Conservation (phyloP, 2,113 vertebrate species). For the Apistogramma diplotaenia region DNA sequence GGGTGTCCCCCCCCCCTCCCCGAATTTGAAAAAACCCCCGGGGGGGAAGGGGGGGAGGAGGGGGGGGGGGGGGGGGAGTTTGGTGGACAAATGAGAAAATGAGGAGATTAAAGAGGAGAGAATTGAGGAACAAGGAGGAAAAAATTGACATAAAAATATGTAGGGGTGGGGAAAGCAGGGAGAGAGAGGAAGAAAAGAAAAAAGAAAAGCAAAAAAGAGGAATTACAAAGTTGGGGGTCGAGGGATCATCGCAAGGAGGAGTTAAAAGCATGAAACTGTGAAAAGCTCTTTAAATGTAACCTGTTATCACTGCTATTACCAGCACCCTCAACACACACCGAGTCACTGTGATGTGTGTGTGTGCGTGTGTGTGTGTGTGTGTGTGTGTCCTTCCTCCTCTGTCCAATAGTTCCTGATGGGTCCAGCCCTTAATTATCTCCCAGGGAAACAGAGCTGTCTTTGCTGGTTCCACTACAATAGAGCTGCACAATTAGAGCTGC, state of each 20-base stretch:
- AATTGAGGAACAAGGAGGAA: constrained; percentile 11
- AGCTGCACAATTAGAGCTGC: constrained; percentile 74
- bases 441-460: constrained; percentile 75
- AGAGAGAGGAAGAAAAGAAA: neutral
- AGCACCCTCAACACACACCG: constrained; percentile 38
- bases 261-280: constrained; percentile 53
- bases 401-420: constrained; percentile 72
- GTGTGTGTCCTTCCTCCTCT: constrained; percentile 51
- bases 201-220: neutral
- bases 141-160: neutral
- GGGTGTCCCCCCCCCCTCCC: constrained; percentile 79
- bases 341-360: constrained; percentile 4
- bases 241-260: constrained; percentile 34
- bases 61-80: neutral
- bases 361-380: constrained; percentile 12
- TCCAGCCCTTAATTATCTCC: constrained; percentile 76
- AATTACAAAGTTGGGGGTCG: constrained; percentile 33
- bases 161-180: neutral
- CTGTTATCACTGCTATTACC: constrained; percentile 66
- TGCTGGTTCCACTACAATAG: constrained; percentile 76
- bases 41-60: neutral
- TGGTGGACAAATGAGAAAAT: constrained; percentile 19
- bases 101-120: constrained; percentile 8
- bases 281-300: constrained; percentile 64
- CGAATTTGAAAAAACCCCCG: constrained; percentile 79